Percentiles rank a stretch among this genome's conserved stretches.
These are phyloP conservation scores for Zaprionus kolodkinae DNA, from an alignment of 1,140 invertebrate species.

Conservation along the genomic window DNA sequence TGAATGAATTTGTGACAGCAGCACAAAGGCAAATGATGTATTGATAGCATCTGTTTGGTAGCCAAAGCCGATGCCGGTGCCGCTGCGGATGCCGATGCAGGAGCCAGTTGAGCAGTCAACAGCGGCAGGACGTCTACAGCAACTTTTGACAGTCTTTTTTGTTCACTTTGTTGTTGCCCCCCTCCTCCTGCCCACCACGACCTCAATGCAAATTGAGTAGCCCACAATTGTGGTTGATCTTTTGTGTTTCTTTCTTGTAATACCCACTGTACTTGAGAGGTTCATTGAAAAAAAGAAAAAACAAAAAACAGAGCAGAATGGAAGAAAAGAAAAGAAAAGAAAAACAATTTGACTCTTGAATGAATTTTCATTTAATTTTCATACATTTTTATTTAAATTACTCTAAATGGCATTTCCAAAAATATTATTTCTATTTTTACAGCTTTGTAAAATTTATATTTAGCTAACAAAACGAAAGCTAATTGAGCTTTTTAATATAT, in stretches of 20 bases:
- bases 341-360: background rate
- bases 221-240: conserved; percentile 24
- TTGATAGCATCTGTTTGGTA: conserved; percentile 81
- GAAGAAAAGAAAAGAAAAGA: background rate
- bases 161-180: conserved; percentile 35
- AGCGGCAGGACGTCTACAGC: conserved; percentile 76
- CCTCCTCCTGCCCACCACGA: background rate
- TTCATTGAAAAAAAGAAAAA: conserved; percentile 5
- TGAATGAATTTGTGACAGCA: conserved; percentile 82
- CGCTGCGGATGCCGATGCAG: conserved; percentile 21
- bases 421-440: conserved; percentile 16
- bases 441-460: background rate
- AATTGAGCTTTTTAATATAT: background rate
- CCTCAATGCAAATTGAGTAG: conserved; percentile 37
- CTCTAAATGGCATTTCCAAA: background rate
- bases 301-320: background rate
- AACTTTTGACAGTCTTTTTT: conserved; percentile 51
- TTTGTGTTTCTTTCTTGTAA: conserved; percentile 6
- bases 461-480: background rate
- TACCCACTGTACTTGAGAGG: background rate
- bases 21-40: conserved; percentile 81
- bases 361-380: background rate
- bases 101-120: conserved; percentile 34
- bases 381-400: too few species aligned
- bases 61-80: conserved; percentile 46